Base-by-base conservation (phyloP, 2,888 invertebrate species). In the Drosophila phalerata region DNA sequence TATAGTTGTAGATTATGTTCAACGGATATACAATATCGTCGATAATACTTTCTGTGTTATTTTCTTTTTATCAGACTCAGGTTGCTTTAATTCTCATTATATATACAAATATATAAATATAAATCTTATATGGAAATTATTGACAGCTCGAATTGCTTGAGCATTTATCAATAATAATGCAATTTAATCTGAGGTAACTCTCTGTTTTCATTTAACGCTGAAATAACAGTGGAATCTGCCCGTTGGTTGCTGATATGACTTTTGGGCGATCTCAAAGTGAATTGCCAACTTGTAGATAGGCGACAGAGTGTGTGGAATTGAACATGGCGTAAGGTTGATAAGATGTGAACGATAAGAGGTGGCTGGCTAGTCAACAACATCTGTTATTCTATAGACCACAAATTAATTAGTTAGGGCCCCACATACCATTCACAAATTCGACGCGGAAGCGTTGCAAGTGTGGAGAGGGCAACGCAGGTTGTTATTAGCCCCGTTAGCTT, bases 321-420 rank as follows among this genome's bases (percentile, higher is more conserved):
- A 17, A 63, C 25, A 42, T 15, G 38, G 32, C 53, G 34, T 42
- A 30, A 9, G 30, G n/a, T 32, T 64, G 77, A 77, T 73, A 77
- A 77, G 58, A 63, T 66, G 34, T 64, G 57, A 60, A 77, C 73
- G 76, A 76, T 76, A 76, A 76, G 62, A 37, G 28, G 10, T 48
- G 47, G 17, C 55, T 48, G 17, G 15, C 42, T 19, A 72, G 60
- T 72, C 63, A 73, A 71, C 70, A 76, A 62, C 47, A 64, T 52
- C 85, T 71, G 71, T 58, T 71, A 19, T 32, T 55, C 8, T 30
- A 43, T 37, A 51, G 56, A 51, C 38, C 40, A 45, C 53, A 76
- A 77, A 62, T 77, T 77, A 77, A 77, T 77, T 77, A 73, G 60
- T 53, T 55, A 11, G 11, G 28, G 13, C 38, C 42, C 42, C 28